Evolutionary conservation across 2,797 vertebrate genomes (phyloP), one percentile per base, ranked within the genome.

Genomic region (Loris lydekkerianus): DNA sequence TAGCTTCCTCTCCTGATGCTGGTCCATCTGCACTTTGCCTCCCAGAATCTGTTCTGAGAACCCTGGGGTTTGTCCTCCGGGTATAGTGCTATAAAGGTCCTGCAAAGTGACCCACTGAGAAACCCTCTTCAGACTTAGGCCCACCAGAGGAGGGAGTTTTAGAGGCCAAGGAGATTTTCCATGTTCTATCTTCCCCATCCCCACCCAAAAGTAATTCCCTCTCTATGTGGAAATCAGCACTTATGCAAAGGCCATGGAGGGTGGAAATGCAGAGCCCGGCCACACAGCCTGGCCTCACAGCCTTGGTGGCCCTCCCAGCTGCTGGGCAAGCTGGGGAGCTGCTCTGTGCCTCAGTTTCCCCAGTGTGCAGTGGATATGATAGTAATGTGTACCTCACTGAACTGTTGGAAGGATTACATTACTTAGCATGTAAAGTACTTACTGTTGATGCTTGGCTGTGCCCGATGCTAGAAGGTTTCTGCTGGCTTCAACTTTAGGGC

Each of bases 41-140:
- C 90, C 43, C 18, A 49, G 29, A 2, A 14, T 34, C 27, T 65
- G 63, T 18, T 75, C n/a, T 31, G 75, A 88, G 90, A 75, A 72
- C 63, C 14, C 0, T 1, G 9, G 49, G 70, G 4, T 60, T 77
- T 76, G 69, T 40, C n/a, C 1, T 29, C 10, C 0, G 0, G 25
- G 27, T n/a, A n/a, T 40, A 17, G 37, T n/a, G 40, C 70, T 69
- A 7, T 11, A 17, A 34, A 72, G 25, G 49, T 61, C 88, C 63
- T 91, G 58, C 43, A 25, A 65, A 31, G 17, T 31, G 60, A 53
- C 61, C 63, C 11, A 2, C 8, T 15, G 34, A 73, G 69, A 82
- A 76, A 17, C 1, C 17, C n/a, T 23, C 21, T 90, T 70, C 37
- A 37, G 34, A 70, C 18, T 4, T 34, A n/a, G 25, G 27, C 23